Percentiles rank a stretch among this genome's conserved stretches.
Evolutionary conservation across 2,888 invertebrate genomes (phyloP).

Genomic region (Cantharis lateralis): DNA sequence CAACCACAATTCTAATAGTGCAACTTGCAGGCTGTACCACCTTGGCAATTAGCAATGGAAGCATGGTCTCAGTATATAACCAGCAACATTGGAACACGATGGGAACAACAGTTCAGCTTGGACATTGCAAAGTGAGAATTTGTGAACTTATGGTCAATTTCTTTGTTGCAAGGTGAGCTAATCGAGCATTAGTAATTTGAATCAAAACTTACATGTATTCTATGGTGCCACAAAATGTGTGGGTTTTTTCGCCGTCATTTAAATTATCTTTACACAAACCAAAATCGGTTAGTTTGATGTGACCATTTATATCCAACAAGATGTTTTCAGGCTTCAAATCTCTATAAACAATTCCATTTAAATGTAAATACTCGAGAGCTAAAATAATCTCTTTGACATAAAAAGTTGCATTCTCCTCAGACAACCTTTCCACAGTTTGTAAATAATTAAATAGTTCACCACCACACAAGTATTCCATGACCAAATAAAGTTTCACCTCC

Average conservation of each 20-base stretch:
- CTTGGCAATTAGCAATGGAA: no score
- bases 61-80: no score
- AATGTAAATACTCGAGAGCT: constrained; percentile 96
- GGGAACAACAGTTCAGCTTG: no score
- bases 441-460: constrained; percentile 99
- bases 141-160: no score
- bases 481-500: constrained; percentile 97
- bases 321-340: constrained; percentile 99
- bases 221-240: constrained; percentile 99
- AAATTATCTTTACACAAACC: constrained; percentile 99
- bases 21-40: no score
- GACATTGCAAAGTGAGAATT: no score
- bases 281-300: constrained; percentile 98
- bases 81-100: no score
- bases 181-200: no score
- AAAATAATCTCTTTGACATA: constrained; percentile 91
- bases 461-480: constrained; percentile 97
- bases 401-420: constrained; percentile 92
- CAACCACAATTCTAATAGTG: no score
- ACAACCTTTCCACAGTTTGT: constrained; percentile 97
- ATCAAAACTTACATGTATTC: constrained; percentile 79
- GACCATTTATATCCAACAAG: constrained; percentile 90
- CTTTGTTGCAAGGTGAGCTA: no score
- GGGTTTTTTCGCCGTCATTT: constrained; percentile 88
- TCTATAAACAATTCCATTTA: constrained; percentile 94